Evolutionary conservation across 2,888 invertebrate genomes (phyloP).

Genomic region (Microctonus brassicae): DNA sequence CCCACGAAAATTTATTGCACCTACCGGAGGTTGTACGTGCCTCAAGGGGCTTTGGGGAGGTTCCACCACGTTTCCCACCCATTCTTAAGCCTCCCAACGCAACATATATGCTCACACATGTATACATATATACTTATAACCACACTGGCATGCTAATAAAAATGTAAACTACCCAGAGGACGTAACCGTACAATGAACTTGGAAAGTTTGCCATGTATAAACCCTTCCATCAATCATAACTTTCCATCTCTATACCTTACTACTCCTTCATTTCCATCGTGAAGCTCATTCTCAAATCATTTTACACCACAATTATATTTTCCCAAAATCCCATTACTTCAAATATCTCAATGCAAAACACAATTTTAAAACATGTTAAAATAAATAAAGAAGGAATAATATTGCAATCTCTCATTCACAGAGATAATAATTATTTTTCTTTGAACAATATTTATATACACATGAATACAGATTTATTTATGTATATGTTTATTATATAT

Average conservation of each 20-base stretch:
- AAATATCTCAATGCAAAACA: neutral
- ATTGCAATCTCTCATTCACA: neutral
- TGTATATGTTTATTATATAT: neutral
- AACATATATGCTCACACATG: conserved; percentile 4
- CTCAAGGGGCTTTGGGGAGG: conserved; percentile 23
- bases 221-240: conserved; percentile 32
- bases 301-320: conserved; percentile 8
- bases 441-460: neutral
- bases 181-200: conserved; percentile 18
- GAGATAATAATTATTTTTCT: conserved; percentile 8
- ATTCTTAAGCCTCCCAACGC: conserved; percentile 19
- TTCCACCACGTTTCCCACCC: neutral
- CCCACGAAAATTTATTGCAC: conserved; percentile 52
- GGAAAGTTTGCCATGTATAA: conserved; percentile 23
- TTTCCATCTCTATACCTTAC: conserved; percentile 4
- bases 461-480: neutral
- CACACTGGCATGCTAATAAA: conserved; percentile 42
- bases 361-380: neutral
- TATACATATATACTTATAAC: neutral
- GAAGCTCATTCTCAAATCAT: neutral
- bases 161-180: conserved; percentile 45
- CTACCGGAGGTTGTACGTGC: conserved; percentile 40
- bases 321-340: neutral
- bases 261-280: conserved; percentile 11
- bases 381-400: neutral